Base-by-base conservation (phyloP, 92 coral and sea anemone genomes). In the Plumapathes pennacea region DNA sequence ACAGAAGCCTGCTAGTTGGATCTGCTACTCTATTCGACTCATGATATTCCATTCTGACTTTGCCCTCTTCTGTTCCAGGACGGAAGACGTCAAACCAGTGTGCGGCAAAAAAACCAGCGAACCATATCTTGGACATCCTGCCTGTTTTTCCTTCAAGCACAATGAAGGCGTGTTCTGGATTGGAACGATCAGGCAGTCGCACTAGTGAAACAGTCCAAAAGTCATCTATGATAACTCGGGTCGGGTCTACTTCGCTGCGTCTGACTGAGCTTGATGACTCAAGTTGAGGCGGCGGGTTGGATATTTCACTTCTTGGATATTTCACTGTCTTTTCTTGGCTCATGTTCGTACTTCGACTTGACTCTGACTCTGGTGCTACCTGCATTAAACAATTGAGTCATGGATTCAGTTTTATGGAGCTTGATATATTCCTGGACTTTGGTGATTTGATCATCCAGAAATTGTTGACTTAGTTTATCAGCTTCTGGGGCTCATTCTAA, bases 181-280 rank as follows among this genome's bases (percentile, higher is more conserved):
- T 49, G 30, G 46, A 30, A 1, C 60, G 21, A 38, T 64, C 71
- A 49, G 71, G 71, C 63, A 68, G 66, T 14, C 76, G 67, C 54
- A 51, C 67, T 23, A 68, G 51, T 0, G 76, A 68, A 68, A 68
- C 53, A 1, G 32, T 20, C 77, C 77, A 69, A 42, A 54, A 57
- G 34, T 69, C 70, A 28, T 69, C 68, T 38, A 68, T 69, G 45
- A 58, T 46, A 18, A 69, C 38, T 57, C 69, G 53, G 32, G 77
- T 69, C 47, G 68, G 77, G 69, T 69, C 77, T 19, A 69, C 30
- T 57, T 69, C 69, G 37, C 71, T 69, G 44, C 77, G 69, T 44
- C 56, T 55, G 47, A 47, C 54, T 47, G 54, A 1, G 30, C 54
- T 47, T 47, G 54, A 47, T 47, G 54, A 47, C 29, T 21, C 54